Conservation (phyloP, 2,888 invertebrate species). For the Sphinx pinastri region DNA sequence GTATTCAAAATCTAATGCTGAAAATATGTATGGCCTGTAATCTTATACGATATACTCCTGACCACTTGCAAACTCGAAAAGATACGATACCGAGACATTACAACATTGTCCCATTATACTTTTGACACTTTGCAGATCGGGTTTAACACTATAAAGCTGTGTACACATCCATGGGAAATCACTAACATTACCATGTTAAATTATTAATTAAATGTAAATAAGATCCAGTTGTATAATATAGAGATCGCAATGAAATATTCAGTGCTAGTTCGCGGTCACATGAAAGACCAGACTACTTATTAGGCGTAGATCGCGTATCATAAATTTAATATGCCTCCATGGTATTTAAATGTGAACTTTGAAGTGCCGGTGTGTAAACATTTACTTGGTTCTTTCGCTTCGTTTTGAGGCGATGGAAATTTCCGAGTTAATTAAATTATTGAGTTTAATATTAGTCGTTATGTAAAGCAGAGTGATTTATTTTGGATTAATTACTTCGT, state of each 20-base stretch:
- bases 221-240: constrained; percentile 64
- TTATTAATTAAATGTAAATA: constrained; percentile 42
- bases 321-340: constrained; percentile 54
- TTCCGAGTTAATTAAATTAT: too few species aligned
- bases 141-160: not conserved
- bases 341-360: constrained; percentile 37
- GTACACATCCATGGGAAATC: constrained; percentile 1
- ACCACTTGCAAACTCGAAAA: too few species aligned
- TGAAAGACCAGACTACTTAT: constrained; percentile 45
- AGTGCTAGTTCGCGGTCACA: constrained; percentile 63
- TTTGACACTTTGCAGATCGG: too few species aligned
- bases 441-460: too few species aligned
- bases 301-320: constrained; percentile 62
- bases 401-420: not conserved
- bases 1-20: too few species aligned
- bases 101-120: too few species aligned
- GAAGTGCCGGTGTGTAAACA: constrained; percentile 5
- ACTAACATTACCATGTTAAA: constrained; percentile 15
- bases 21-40: too few species aligned
- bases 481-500: too few species aligned
- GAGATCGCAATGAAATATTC: constrained; percentile 73
- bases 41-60: too few species aligned
- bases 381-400: not conserved
- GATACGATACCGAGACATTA: too few species aligned
- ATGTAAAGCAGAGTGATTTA: too few species aligned